Evolutionary conservation across 35 echinoderm and acorn worm species (phyloP).

Genomic region (Ophiothrix spiculata): DNA sequence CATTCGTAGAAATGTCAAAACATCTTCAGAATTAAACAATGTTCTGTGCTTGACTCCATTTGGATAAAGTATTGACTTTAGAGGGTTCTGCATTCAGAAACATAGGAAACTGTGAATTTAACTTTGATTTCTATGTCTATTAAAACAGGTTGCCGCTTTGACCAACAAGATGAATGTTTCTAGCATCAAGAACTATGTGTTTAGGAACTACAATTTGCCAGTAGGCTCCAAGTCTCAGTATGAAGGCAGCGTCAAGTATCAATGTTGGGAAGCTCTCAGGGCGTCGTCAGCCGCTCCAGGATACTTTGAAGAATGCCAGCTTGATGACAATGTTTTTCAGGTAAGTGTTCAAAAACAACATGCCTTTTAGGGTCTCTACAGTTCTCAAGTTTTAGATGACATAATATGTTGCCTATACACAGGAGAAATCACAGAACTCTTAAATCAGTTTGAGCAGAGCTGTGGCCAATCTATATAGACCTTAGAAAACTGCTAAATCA

Average conservation of each 20-base stretch:
- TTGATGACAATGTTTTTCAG: constrained; percentile 93
- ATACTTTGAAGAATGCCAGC: constrained; percentile 90
- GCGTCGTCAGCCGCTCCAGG: constrained; percentile 93
- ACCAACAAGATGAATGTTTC: constrained; percentile 79
- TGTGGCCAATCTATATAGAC: too few species aligned
- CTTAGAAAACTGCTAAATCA: too few species aligned
- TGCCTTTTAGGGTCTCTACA: too few species aligned
- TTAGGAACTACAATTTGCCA: constrained; percentile 98
- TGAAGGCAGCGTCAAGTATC: constrained; percentile 67
- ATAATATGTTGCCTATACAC: too few species aligned
- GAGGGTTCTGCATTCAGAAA: background rate
- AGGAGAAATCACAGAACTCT: too few species aligned
- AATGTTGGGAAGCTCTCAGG: constrained; percentile 78
- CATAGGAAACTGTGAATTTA: background rate
- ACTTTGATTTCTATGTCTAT: background rate
- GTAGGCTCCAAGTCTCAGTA: constrained; percentile 61
- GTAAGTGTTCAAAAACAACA: too few species aligned
- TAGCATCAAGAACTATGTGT: constrained; percentile 72
- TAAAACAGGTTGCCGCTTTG: constrained; percentile 68
- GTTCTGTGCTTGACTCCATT: too few species aligned
- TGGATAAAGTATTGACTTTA: background rate
- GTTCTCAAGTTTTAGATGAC: too few species aligned
- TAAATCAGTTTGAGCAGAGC: too few species aligned
- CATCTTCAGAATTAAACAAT: too few species aligned
- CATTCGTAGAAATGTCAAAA: too few species aligned